A percentile compares a stretch with the other conserved stretches of the same genome.
phyloP scores from a whole-genome alignment of 2,888 invertebrate genomes.

The Lissonota sp. region DNA sequence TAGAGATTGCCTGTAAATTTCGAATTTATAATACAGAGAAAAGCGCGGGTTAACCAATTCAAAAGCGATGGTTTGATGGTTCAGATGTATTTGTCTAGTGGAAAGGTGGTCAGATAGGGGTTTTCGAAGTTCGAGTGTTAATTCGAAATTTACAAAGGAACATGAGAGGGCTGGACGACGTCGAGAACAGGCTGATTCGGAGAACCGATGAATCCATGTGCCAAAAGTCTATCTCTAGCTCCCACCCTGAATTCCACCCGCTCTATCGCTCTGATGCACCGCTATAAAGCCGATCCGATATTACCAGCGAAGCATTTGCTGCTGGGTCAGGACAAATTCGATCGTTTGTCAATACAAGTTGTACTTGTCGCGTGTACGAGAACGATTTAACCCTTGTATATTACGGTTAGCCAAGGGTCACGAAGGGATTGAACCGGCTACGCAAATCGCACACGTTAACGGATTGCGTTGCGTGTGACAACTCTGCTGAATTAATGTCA shows the following conservation, averaged over 20 bases:
- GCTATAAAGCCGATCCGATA: conserved; percentile 32
- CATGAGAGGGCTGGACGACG: conserved; percentile 32
- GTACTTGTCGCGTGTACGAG: conserved; percentile 43
- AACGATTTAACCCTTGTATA: conserved; percentile 31
- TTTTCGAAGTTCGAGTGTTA: conserved; percentile 51
- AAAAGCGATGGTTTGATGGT: conserved; percentile 13
- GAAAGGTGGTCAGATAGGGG: not conserved
- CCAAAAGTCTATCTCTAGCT: conserved; percentile 39
- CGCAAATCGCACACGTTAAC: conserved; percentile 30
- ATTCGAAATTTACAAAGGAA: conserved; percentile 57
- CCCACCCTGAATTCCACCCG: not conserved
- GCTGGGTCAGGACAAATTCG: conserved; percentile 48
- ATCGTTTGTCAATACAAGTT: conserved; percentile 62
- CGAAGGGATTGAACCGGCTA: conserved; percentile 28
- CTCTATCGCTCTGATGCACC: conserved; percentile 40
- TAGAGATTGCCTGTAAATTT: conserved; percentile 14
- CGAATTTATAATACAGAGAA: conserved; percentile 4
- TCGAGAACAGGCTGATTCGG: conserved; percentile 43
- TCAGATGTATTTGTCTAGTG: not conserved
- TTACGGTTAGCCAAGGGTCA: conserved; percentile 44
- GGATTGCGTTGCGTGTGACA: conserved; percentile 3
- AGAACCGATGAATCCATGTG: conserved; percentile 39
- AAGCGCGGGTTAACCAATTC: conserved; percentile 22
- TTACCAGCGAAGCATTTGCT: conserved; percentile 29
- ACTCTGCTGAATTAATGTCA: conserved; percentile 18